Evolutionary conservation across 2,888 invertebrate species (phyloP), one percentile per base, ranked within the genome.

Genomic region (Meganola albula): DNA sequence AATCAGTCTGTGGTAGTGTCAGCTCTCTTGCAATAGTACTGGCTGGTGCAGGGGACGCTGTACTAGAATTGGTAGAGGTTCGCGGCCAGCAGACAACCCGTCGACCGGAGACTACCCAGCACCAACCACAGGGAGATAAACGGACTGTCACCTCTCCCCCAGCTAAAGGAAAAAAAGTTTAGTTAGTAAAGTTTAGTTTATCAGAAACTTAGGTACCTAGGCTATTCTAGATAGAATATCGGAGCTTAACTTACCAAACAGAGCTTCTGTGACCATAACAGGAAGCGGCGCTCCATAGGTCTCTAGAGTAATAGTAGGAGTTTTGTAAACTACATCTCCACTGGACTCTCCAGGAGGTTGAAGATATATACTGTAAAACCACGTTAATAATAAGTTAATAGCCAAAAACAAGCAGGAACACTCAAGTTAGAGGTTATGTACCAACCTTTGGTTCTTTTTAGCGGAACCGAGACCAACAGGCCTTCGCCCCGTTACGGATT

Each of bases 1-100:
- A 87, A 73, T 97, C 97, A 53, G 97, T 97, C 47, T 96, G 95
- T 0, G 97, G 97, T 22, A 98, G 73, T 0, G 93, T 92, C 8
- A 98, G 82, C 67, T 98, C 97, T 20, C 94, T 88, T 50, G 96
- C 96, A 24, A 93, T 92, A 1, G 55, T 61, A 14, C 53, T 63
- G 1, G 54, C 48, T 1, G 59, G 89, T 32, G 60, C 48, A 0
- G 53, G 46, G 0, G 63, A 48, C 0, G 58, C 37, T 2, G 35
- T 31, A 1, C 41, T 52, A 2, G 45, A 47, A 1, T 47, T 27
- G 1, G 32, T 34, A 5, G 53, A 88, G 36, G 90, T 89, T 43
- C 90, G 90, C 32, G 93, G 93, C 98, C 98, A 98, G 4, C 96
- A 91, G 12, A 97, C 87, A 8, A 97, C 76, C 27, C 94, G 89